phyloP scores from a whole-genome alignment of 2,888 invertebrate genomes.

The Frankliniella intonsa region DNA sequence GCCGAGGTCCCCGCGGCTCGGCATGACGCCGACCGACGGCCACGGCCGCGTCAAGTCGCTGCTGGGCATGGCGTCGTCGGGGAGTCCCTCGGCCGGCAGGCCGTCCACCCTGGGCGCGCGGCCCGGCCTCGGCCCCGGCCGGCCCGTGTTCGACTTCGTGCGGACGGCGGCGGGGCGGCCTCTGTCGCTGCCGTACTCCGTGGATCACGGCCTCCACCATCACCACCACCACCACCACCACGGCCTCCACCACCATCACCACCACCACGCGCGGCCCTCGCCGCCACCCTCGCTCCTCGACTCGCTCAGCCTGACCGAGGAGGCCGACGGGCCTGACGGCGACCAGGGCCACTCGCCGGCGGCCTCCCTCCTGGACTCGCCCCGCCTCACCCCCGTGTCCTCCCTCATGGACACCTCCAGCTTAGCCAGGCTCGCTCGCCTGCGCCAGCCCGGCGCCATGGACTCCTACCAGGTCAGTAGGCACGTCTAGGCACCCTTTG shows the following conservation, averaged over 20 bases:
- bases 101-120: background rate
- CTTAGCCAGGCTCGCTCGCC: background rate
- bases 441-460: background rate
- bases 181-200: slow-evolving; percentile 10
- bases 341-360: slow-evolving; percentile 4
- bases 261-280: background rate
- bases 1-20: background rate
- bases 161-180: background rate
- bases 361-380: slow-evolving; percentile 4
- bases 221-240: background rate
- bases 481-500: background rate
- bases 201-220: background rate
- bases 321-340: background rate
- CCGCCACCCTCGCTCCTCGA: slow-evolving; percentile 14
- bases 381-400: background rate
- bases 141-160: slow-evolving; percentile 20
- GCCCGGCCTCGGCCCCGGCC: background rate
- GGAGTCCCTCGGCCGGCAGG: background rate
- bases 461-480: background rate
- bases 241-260: background rate
- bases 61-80: background rate
- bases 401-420: slow-evolving; percentile 2
- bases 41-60: background rate
- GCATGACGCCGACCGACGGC: background rate
- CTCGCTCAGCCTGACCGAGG: slow-evolving; percentile 21